These are phyloP conservation scores for Melitaea athalia DNA, from an alignment of 2,888 invertebrate genomes.

Conservation along the genomic window DNA sequence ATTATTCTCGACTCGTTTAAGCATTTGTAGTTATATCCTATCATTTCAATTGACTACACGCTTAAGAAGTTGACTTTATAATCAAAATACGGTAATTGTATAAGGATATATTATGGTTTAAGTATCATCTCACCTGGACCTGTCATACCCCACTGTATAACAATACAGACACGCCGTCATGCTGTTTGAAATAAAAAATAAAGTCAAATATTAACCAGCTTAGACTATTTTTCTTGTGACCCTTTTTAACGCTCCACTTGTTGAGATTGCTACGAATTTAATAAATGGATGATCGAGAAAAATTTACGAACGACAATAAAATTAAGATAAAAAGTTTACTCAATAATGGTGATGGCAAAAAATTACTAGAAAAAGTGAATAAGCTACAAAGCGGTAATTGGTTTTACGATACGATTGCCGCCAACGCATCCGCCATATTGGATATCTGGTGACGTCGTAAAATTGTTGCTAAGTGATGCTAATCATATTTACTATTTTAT, in stretches of 20 bases:
- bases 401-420: not conserved
- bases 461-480: not conserved
- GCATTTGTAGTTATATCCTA: too few relatives aligned
- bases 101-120: not conserved
- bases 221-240: conserved; percentile 1
- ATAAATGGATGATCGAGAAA: not conserved
- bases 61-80: too few relatives aligned
- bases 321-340: not conserved
- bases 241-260: conserved; percentile 10
- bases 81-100: not conserved
- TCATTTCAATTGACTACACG: too few relatives aligned
- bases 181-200: not conserved
- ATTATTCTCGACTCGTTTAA: too few relatives aligned
- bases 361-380: not conserved
- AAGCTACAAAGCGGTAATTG: not conserved
- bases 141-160: not conserved
- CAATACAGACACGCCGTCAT: not conserved
- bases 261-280: conserved; percentile 8
- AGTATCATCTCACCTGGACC: not conserved
- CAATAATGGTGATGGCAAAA: not conserved
- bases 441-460: not conserved
- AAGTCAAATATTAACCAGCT: not conserved
- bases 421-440: not conserved
- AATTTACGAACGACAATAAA: conserved; percentile 10
- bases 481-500: not conserved